phyloP scores from a whole-genome alignment of 2,888 invertebrate species.

The Callimorpha dominula region DNA sequence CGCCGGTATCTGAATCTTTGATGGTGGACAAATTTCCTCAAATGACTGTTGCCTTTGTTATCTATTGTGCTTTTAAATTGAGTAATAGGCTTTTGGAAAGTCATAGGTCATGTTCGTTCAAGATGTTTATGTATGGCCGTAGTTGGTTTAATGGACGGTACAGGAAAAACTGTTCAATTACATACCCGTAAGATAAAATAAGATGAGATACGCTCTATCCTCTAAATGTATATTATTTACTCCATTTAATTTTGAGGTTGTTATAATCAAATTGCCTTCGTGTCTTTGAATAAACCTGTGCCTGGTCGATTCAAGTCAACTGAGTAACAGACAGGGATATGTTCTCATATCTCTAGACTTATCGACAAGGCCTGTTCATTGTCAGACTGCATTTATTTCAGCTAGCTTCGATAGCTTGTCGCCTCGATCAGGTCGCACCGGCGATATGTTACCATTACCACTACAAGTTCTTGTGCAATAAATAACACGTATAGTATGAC shows the following conservation, averaged over 20 bases:
- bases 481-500: background rate
- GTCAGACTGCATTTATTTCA: background rate
- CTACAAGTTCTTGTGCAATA: background rate
- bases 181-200: background rate
- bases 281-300: background rate
- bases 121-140: conserved; percentile 11
- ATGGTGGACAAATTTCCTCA: conserved; percentile 65
- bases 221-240: background rate
- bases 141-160: background rate
- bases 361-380: background rate
- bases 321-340: background rate
- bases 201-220: background rate
- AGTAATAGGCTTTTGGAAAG: conserved; percentile 36
- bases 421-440: background rate
- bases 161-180: background rate
- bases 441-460: background rate
- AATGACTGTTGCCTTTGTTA: conserved; percentile 5
- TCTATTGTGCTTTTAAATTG: conserved; percentile 21
- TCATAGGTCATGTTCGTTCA: conserved; percentile 40
- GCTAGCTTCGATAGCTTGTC: background rate
- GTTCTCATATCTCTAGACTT: too few species aligned
- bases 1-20: conserved; percentile 62
- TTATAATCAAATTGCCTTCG: background rate
- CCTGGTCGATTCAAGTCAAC: background rate
- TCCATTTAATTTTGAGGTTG: background rate